Base-by-base conservation (phyloP, 2,888 invertebrate genomes). In the Pheosia tremula region DNA sequence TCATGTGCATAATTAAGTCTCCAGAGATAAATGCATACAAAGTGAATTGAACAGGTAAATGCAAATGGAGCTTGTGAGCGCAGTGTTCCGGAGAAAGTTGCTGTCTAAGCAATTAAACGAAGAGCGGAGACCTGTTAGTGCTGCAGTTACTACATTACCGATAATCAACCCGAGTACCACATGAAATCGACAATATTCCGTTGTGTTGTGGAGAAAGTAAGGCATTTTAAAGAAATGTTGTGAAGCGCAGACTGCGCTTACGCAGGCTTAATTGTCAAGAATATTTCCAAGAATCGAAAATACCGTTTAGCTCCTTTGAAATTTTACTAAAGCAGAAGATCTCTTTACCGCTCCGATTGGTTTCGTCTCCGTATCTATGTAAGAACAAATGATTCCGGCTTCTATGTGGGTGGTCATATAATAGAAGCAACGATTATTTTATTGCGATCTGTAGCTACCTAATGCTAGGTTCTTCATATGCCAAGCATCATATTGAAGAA, bases 51-150 rank as follows among this genome's bases (percentile, higher is more conserved):
- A 38, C 54, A 39, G n/a, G 54, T n/a, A 50, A 13, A 50, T 50
- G 50, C 10, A 45, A 45, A 45, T 41, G 10, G 3, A 45, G 45
- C 45, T 45, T 45, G 45, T 13, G 13, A 50, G 37, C 52, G 67
- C 64, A 66, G 64, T 69, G 57, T 56, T 38, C 58, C 11, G 68
- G 72, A 64, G 74, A 74, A 75, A 74, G 74, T 75, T 62, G 65
- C 68, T 37, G 4, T 53, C 36, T 53, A 13, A 10, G 53, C 53
- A 37, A 11, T 11, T 24, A 24, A 24, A 24, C 3, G 5, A 37
- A 37, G 50, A 50, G 13, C 3, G 24, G 24, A 3, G 13, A 50
- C 7, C 50, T 53, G 59, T 71, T 64, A 67, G 56, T 55, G 13
- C 49, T 58, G 47, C 58, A 61, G 57, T 56, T 45, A 38, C 47